A percentile compares a stretch with the other conserved stretches of the same genome.
Conservation (phyloP, 2,888 invertebrate genomes). For the Tenthredo notha region DNA sequence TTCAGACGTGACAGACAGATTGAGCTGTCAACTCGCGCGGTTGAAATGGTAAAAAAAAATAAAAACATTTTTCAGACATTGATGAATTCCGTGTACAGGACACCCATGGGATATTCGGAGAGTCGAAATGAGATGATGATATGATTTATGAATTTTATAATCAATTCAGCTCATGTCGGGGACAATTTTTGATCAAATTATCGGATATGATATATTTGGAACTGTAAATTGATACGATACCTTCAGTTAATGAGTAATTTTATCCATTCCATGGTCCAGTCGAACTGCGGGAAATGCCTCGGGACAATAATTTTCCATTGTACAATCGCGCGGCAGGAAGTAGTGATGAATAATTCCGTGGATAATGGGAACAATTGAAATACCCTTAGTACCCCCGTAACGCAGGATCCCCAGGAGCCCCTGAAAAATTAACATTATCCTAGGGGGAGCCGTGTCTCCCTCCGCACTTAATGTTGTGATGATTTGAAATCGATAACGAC, state of each 20-base stretch:
- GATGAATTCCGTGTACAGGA: constrained; percentile 31
- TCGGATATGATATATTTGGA: neutral
- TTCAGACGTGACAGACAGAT: constrained; percentile 47
- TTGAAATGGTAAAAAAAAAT: neutral
- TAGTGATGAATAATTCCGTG: constrained; percentile 69
- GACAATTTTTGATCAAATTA: neutral
- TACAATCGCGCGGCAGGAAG: constrained; percentile 64
- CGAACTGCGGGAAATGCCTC: constrained; percentile 30
- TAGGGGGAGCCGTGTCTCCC: constrained; percentile 54
- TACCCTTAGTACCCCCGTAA: constrained; percentile 63
- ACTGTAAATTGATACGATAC: constrained; percentile 28
- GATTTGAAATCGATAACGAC: constrained; percentile 73
- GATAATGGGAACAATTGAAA: constrained; percentile 70
- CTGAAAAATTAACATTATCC: constrained; percentile 67
- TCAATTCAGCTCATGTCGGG: neutral
- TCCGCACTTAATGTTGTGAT: constrained; percentile 65
- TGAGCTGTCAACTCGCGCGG: constrained; percentile 42
- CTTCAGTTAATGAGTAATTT: constrained; percentile 28
- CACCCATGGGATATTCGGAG: constrained; percentile 12
- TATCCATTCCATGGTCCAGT: neutral
- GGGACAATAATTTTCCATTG: constrained; percentile 66
- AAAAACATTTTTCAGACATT: constrained; percentile 16
- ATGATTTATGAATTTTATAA: neutral
- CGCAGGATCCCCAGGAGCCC: constrained; percentile 56
- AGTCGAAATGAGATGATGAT: constrained; percentile 2